These are phyloP conservation scores for Cenopis cana DNA, from an alignment of 2,888 invertebrate genomes.

Conservation along the genomic window DNA sequence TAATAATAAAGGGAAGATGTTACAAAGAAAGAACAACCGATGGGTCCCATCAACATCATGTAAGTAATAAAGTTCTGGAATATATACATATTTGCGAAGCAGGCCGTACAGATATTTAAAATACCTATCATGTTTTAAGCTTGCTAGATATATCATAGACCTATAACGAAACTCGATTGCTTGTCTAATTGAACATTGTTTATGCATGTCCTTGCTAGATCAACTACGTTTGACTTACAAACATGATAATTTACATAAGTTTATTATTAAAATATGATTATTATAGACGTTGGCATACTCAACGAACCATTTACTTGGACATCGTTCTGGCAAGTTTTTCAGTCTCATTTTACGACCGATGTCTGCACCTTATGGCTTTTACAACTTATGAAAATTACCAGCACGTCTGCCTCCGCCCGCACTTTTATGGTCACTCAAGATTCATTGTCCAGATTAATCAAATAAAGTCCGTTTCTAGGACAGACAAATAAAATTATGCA, in stretches of 20 bases:
- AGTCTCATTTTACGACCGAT: conserved; percentile 33
- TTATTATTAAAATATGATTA: conserved; percentile 32
- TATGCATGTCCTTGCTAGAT: conserved; percentile 22
- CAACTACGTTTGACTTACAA: conserved; percentile 22
- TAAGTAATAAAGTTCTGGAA: too few relatives aligned
- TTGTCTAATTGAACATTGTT: conserved; percentile 6
- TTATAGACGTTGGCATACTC: conserved; percentile 14
- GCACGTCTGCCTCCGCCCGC: conserved; percentile 34
- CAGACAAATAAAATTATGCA: conserved; percentile 43
- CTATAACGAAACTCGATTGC: not conserved
- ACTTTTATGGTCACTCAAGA: conserved; percentile 38
- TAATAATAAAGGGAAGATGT: too few relatives aligned
- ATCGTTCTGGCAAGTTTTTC: conserved; percentile 30
- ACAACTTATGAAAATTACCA: conserved; percentile 38
- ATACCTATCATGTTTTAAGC: not conserved
- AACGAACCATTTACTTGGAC: conserved; percentile 12
- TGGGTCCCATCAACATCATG: too few relatives aligned
- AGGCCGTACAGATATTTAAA: not conserved
- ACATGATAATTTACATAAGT: not conserved
- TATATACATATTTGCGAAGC: not conserved
- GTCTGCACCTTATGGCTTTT: conserved; percentile 43
- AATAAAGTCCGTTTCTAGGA: conserved; percentile 42
- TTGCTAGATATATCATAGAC: not conserved
- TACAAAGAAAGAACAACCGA: too few relatives aligned
- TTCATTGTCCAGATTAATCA: conserved; percentile 43